Evolutionary conservation across 2,797 vertebrate species (phyloP).

Genomic region (Paguma larvata): DNA sequence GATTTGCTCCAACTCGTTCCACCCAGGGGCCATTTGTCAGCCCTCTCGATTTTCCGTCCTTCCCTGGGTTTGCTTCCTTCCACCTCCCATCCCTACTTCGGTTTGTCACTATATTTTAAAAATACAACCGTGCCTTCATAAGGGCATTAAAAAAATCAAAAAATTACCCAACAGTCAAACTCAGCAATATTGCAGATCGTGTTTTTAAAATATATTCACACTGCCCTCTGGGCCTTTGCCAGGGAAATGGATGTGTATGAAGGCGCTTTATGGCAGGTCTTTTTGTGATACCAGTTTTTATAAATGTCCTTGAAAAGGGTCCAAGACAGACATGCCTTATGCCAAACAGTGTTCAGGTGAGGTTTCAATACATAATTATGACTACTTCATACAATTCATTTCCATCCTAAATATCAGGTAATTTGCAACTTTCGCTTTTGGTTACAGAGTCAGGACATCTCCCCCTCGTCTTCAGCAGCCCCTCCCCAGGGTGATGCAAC

Average conservation of each 20-base stretch:
- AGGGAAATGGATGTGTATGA: background rate
- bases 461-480: background rate
- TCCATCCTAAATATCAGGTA: background rate
- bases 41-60: background rate
- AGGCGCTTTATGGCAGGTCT: background rate
- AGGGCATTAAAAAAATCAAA: background rate
- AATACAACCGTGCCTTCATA: background rate
- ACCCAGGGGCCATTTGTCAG: background rate
- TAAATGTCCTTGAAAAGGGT: constrained; percentile 23
- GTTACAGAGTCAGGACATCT: background rate
- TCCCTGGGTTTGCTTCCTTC: background rate
- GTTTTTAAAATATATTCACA: constrained; percentile 30
- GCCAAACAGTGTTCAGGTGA: background rate
- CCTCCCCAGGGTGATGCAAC: background rate
- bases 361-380: background rate
- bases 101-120: background rate
- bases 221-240: background rate
- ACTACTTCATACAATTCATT: background rate
- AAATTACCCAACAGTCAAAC: background rate
- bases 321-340: constrained; percentile 15
- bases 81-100: background rate
- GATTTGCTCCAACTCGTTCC: background rate
- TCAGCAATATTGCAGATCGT: background rate
- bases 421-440: constrained; percentile 3
- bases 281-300: background rate